Percentiles rank a stretch among this genome's conserved stretches.
phyloP scores from a whole-genome alignment of 2,888 invertebrate genomes.

The Marronus borbonicus region DNA sequence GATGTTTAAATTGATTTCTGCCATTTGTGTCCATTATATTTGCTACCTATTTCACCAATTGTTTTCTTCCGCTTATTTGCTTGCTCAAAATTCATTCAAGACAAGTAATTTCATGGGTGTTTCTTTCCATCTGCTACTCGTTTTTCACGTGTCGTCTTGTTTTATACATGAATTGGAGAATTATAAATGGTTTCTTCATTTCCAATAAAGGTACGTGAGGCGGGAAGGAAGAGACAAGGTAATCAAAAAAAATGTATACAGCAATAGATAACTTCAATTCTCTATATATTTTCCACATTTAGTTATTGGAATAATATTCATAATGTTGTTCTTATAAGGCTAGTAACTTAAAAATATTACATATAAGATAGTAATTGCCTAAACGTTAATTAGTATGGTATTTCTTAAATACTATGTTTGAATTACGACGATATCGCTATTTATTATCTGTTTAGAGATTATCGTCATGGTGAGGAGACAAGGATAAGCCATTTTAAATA shows the following conservation, averaged over 20 bases:
- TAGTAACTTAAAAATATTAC: constrained; percentile 53
- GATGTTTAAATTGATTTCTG: too few species aligned
- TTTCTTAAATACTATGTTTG: constrained; percentile 51
- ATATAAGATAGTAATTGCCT: constrained; percentile 55
- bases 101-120: too few species aligned
- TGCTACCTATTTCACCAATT: too few species aligned
- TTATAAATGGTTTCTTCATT: too few species aligned
- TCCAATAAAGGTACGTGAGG: background rate
- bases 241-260: constrained; percentile 37
- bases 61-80: too few species aligned
- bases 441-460: constrained; percentile 23
- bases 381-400: constrained; percentile 53
- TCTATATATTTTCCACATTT: constrained; percentile 51
- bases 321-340: constrained; percentile 52
- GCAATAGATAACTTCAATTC: constrained; percentile 35
- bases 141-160: too few species aligned
- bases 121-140: too few species aligned
- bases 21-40: too few species aligned
- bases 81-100: too few species aligned
- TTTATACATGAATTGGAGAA: too few species aligned
- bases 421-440: constrained; percentile 38
- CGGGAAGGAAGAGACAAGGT: background rate
- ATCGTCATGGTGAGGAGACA: constrained; percentile 62
- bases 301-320: constrained; percentile 31
- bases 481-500: constrained; percentile 68